These are phyloP conservation scores for Pachyrhynchus sulphureomaculatus DNA, from an alignment of 1,140 invertebrate genomes.

Conservation along the genomic window DNA sequence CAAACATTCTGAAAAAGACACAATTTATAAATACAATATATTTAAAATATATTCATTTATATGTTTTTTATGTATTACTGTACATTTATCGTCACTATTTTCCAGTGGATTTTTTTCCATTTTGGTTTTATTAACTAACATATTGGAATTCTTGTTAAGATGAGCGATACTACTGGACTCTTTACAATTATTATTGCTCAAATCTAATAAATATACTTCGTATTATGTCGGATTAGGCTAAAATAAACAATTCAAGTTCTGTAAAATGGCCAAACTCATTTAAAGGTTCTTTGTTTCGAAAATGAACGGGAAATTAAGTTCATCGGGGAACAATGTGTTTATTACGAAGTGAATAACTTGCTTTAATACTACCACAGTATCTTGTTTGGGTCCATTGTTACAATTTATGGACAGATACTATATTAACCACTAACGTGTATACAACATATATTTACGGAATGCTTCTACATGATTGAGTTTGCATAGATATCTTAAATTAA, in stretches of 20 bases:
- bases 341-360: slow-evolving; percentile 19
- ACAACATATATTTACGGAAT: slow-evolving; percentile 3
- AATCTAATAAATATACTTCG: too few relatives aligned
- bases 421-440: neutral
- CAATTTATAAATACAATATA: too few relatives aligned
- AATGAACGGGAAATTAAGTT: slow-evolving; percentile 27
- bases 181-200: too few relatives aligned
- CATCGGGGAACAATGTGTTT: slow-evolving; percentile 25
- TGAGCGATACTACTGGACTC: too few relatives aligned
- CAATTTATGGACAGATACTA: neutral
- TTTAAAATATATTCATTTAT: too few relatives aligned
- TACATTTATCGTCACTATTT: too few relatives aligned
- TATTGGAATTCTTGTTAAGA: too few relatives aligned
- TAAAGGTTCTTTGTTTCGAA: slow-evolving; percentile 6
- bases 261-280: neutral
- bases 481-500: neutral
- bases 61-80: too few relatives aligned
- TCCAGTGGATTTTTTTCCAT: too few relatives aligned
- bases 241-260: neutral
- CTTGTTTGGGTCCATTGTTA: slow-evolving; percentile 9
- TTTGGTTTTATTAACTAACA: too few relatives aligned
- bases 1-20: too few relatives aligned
- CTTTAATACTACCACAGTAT: neutral
- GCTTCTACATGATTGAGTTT: slow-evolving; percentile 19
- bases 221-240: neutral